Base-by-base conservation (phyloP, 2,113 vertebrate genomes). In the Misgurnus mizolepis region DNA sequence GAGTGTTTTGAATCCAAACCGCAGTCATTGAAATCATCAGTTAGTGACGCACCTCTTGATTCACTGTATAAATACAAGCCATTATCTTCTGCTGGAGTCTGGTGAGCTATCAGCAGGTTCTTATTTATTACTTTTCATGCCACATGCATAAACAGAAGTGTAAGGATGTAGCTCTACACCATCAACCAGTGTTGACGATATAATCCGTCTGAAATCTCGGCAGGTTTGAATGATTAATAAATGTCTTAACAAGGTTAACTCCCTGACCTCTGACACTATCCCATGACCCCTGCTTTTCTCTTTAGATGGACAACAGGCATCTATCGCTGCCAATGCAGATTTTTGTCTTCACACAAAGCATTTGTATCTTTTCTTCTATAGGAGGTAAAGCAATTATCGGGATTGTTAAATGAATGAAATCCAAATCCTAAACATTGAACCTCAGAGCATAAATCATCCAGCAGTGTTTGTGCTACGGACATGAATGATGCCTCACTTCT, bases 31-130 rank as follows among this genome's bases (percentile, higher is more conserved):
- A 88, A 90, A 67, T 67, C 50, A 60, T 22, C 68, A 53, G 22
- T 83, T 12, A 15, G 75, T 90, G 90, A 90, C 88, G 90, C 89
- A 88, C 88, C 69, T 65, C 86, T 88, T 87, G 56, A 69, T 76
- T 79, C 69, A 56, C 22, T 55, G 80, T 87, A 76, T 78, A 79
- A 79, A 82, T 89, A 88, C 89, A 88, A 91, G 79, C 75, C 87
- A 87, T 87, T 88, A 88, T 91, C 89, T 91, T 91, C 89, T 88
- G 88, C 87, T 88, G 86, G 88, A 76, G 84, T 86, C 83, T 87
- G 64, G 14, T 80, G 41, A 18, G 43, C 65, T 50, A 84, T 82
- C 86, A 86, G 65, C 82, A 58, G 69, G 86, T 89, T 91, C 85
- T 85, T 88, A 83, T 89, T 83, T 88, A 80, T 87, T 80, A 78